Base-by-base conservation (phyloP, 1,140 invertebrate species). In the Drosophila parabipectinata region DNA sequence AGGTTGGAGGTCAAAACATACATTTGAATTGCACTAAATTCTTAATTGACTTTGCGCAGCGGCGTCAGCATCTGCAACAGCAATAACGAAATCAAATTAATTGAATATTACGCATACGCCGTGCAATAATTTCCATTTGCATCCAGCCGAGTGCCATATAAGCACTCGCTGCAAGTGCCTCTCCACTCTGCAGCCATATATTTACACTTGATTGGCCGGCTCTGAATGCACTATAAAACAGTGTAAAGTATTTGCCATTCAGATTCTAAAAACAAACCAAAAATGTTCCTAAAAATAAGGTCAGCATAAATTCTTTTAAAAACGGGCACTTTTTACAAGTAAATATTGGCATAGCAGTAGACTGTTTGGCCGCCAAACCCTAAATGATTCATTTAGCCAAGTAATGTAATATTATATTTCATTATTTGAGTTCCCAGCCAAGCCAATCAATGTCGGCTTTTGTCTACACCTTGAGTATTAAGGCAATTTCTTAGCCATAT, bases 81-180 rank as follows among this genome's bases (percentile, higher is more conserved):
- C 44, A 53, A 57, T 55, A 64, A 52, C 69, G 44, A 79, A 87
- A 87, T 87, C 66, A 72, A 71, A 79, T 82, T 88, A 88, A 87
- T 88, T 88, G 72, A 82, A 88, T 77, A 83, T 88, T 88, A 83
- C 63, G 84, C 84, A 83, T 77, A 71, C 67, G 68, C 67, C 67
- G 55, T 54, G 54, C 55, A 60, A 67, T 67, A 72, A 52, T 79
- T 74, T 52, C 57, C 56, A 62, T 77, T 77, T 47, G 30, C 69
- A 56, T 39, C 54, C 39, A 26, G 32, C 44, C 64, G 44, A 69
- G 66, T 66, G 50, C 55, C 53, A 67, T 44, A 30, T 44, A 55
- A n/a, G 37, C 53, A 60, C 45, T 61, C 61, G 61, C 52, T 67
- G 41, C 52, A 52, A 61, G 61, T 79, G 61, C 76, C 67, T 72